phyloP scores from a whole-genome alignment of 2,888 invertebrate genomes.

The Magallana nippona region DNA sequence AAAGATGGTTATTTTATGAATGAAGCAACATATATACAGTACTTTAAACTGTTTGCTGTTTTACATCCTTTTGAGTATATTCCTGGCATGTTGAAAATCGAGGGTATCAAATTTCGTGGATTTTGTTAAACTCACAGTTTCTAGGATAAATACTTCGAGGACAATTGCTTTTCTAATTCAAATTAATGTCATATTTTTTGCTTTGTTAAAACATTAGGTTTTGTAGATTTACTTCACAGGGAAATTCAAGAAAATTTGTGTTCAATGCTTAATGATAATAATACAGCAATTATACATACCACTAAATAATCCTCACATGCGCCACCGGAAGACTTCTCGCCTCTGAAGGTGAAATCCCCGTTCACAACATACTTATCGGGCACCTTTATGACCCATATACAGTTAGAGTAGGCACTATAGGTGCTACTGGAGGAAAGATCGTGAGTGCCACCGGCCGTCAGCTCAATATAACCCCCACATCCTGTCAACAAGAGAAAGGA shows the following conservation, averaged over 20 bases:
- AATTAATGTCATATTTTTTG: no score
- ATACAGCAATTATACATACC: constrained; percentile 52
- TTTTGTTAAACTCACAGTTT: neutral
- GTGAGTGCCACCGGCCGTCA: neutral
- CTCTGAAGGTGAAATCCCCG: constrained; percentile 57
- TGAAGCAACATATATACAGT: no score
- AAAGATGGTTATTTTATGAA: neutral
- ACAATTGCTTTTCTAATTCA: no score
- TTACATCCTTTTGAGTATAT: no score
- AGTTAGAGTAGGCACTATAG: constrained; percentile 58
- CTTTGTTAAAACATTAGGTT: no score
- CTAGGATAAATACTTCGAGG: no score
- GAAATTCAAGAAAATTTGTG: no score
- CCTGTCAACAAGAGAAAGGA: neutral
- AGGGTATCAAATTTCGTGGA: neutral
- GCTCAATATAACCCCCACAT: constrained; percentile 40
- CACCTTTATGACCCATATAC: constrained; percentile 69
- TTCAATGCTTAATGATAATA: no score
- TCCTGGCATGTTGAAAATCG: no score
- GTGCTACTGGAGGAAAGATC: constrained; percentile 41
- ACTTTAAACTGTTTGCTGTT: no score
- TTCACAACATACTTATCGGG: constrained; percentile 54
- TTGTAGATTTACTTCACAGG: no score
- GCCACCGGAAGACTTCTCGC: constrained; percentile 55
- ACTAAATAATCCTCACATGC: constrained; percentile 66